Evolutionary conservation across 2,113 vertebrate genomes (phyloP).

Genomic region (Ictalurus furcatus): DNA sequence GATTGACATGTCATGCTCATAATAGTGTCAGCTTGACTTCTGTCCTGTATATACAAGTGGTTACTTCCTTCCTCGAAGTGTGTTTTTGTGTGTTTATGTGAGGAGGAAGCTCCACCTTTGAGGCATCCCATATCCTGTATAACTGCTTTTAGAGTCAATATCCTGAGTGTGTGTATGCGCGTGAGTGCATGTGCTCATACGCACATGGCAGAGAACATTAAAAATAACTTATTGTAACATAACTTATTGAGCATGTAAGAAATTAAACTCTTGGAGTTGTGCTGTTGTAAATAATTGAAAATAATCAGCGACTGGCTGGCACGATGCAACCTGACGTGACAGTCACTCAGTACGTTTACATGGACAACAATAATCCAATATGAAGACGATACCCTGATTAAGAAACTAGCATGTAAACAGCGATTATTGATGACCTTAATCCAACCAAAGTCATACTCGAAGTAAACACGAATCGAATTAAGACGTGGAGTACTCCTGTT

Average conservation of each 20-base stretch:
- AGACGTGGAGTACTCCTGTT: too few relatives aligned
- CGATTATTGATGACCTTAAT: too few relatives aligned
- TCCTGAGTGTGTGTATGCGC: not conserved
- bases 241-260: not conserved
- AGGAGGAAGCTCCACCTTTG: slow-evolving; percentile 6
- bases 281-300: not conserved
- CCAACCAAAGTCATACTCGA: too few relatives aligned
- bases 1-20: slow-evolving; percentile 18
- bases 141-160: not conserved
- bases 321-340: not conserved
- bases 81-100: slow-evolving; percentile 1
- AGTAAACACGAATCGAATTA: too few relatives aligned
- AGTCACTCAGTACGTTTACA: too few relatives aligned
- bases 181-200: not conserved
- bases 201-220: not conserved
- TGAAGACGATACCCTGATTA: too few relatives aligned
- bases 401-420: too few relatives aligned
- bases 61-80: slow-evolving; percentile 38
- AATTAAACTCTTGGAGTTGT: not conserved
- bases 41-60: slow-evolving; percentile 2
- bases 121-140: slow-evolving; percentile 18
- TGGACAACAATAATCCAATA: too few relatives aligned
- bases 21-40: not conserved
- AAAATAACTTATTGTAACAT: not conserved
- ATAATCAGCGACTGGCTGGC: too few relatives aligned